phyloP scores from a whole-genome alignment of 2,888 invertebrate species.

The Drosophila mulleri region DNA sequence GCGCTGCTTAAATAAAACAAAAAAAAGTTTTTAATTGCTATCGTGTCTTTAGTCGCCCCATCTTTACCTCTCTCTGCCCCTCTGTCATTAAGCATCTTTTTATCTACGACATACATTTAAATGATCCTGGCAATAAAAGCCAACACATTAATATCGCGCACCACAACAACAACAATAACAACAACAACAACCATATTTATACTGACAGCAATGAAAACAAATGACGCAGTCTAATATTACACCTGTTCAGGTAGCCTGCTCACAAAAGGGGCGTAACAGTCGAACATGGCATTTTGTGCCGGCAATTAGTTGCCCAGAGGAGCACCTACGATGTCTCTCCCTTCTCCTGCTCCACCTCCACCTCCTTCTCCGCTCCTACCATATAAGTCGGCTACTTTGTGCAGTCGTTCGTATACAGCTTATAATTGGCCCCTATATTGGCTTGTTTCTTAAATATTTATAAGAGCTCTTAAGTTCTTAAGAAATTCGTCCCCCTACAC shows the following conservation, averaged over 20 bases:
- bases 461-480: constrained; percentile 54
- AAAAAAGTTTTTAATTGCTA: constrained; percentile 48
- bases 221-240: constrained; percentile 68
- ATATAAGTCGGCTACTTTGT: not conserved
- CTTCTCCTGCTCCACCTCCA: not conserved
- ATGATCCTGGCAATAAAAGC: constrained; percentile 68
- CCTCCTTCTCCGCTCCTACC: not conserved
- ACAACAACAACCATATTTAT: constrained; percentile 17
- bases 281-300: constrained; percentile 18
- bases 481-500: constrained; percentile 28
- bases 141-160: constrained; percentile 37
- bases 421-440: constrained; percentile 58
- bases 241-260: constrained; percentile 53
- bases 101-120: constrained; percentile 64
- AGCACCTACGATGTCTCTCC: not conserved
- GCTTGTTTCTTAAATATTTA: constrained; percentile 67
- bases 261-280: constrained; percentile 17
- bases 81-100: constrained; percentile 68
- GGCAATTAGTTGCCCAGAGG: constrained; percentile 16
- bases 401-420: constrained; percentile 17
- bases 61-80: not conserved
- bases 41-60: constrained; percentile 2
- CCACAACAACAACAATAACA: constrained; percentile 25
- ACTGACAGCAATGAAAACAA: constrained; percentile 58
- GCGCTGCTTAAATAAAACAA: constrained; percentile 11